Evolutionary conservation across 2,888 invertebrate genomes (phyloP).

Genomic region (Amphipyra berbera): DNA sequence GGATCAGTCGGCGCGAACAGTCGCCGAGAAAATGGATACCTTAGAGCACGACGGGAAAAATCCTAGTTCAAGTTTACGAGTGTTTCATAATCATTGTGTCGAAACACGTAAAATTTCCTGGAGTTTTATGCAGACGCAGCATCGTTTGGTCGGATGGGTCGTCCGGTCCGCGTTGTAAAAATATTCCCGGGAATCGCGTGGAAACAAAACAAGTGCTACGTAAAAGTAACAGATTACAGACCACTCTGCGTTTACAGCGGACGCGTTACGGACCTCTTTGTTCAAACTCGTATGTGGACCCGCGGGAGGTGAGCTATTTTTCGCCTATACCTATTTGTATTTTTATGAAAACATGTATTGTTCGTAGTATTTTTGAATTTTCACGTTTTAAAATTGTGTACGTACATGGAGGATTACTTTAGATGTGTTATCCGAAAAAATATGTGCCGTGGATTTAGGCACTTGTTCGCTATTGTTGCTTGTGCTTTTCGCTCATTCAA

Average conservation of each 20-base stretch:
- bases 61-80: slow-evolving; percentile 80
- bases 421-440: slow-evolving; percentile 29
- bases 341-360: slow-evolving; percentile 28
- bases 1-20: slow-evolving; percentile 33
- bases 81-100: slow-evolving; percentile 80
- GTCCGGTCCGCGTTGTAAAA: slow-evolving; percentile 75
- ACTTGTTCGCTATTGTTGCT: slow-evolving; percentile 12
- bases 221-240: slow-evolving; percentile 78
- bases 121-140: slow-evolving; percentile 81
- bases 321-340: slow-evolving; percentile 20
- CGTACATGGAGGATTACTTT: slow-evolving; percentile 30
- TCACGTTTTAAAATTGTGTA: slow-evolving; percentile 29
- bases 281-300: slow-evolving; percentile 56
- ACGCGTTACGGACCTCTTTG: slow-evolving; percentile 64
- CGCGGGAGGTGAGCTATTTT: slow-evolving; percentile 52
- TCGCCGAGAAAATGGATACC: slow-evolving; percentile 62
- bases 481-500: slow-evolving; percentile 15
- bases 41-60: slow-evolving; percentile 68
- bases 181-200: slow-evolving; percentile 74
- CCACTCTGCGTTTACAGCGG: slow-evolving; percentile 76
- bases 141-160: slow-evolving; percentile 76
- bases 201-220: slow-evolving; percentile 76
- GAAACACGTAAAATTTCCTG: slow-evolving; percentile 83
- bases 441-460: slow-evolving; percentile 22
- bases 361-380: slow-evolving; percentile 18